Evolutionary conservation across 2,113 vertebrate genomes (phyloP).

Genomic region (Anser cygnoides): DNA sequence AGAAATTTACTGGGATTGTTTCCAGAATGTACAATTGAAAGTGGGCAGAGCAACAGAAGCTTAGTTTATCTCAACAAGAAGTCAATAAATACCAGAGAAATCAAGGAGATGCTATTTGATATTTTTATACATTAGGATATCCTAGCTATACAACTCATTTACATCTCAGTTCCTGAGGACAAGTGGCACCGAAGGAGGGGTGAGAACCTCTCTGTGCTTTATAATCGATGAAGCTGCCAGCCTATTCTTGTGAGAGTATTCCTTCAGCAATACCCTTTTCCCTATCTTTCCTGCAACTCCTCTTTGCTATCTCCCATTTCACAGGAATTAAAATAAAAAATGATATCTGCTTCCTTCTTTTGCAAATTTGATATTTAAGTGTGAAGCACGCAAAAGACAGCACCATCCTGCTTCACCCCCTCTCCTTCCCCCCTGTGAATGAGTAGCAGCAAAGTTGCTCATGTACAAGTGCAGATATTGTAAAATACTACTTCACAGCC

Average conservation of each 20-base stretch:
- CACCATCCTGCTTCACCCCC: background rate
- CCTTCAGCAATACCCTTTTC: background rate
- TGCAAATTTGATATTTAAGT: background rate
- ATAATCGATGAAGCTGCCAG: background rate
- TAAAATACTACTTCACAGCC: background rate
- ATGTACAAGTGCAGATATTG: rapidly evolving
- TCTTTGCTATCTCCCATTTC: background rate
- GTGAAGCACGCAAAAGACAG: background rate
- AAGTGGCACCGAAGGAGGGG: slow-evolving; percentile 44
- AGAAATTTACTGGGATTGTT: slow-evolving; percentile 60
- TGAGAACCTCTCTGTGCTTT: background rate
- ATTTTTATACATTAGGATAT: slow-evolving; percentile 71
- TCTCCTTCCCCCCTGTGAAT: too few relatives aligned
- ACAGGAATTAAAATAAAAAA: background rate
- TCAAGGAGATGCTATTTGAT: slow-evolving; percentile 45
- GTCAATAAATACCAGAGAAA: slow-evolving; percentile 37
- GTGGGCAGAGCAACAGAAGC: slow-evolving; percentile 59
- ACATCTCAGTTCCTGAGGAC: slow-evolving; percentile 64
- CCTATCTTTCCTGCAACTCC: background rate
- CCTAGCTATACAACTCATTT: slow-evolving; percentile 60
- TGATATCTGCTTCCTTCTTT: background rate
- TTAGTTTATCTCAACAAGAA: slow-evolving; percentile 64
- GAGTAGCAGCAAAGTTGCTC: background rate
- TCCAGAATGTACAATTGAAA: slow-evolving; percentile 77
- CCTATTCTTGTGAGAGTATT: background rate